Conservation (phyloP, 2,113 vertebrate species). For the Lepisosteus osseus region DNA sequence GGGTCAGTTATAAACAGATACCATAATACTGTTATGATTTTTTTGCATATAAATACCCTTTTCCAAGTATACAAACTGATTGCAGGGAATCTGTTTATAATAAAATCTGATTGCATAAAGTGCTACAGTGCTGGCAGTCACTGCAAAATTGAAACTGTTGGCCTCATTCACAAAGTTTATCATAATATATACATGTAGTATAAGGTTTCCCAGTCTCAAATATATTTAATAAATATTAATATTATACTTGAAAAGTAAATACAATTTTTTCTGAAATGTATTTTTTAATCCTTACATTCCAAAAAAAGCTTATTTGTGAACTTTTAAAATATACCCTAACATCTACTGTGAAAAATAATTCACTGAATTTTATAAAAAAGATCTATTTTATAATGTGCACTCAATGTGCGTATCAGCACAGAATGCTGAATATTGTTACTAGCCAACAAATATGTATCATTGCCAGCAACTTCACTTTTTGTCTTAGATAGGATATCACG, state of each 20-base stretch:
- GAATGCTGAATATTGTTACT: constrained; percentile 13
- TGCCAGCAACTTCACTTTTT: constrained; percentile 19
- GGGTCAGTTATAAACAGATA: constrained; percentile 18
- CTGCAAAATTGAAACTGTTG: too few species aligned
- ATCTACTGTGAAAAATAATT: constrained; percentile 19
- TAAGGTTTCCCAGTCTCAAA: too few species aligned
- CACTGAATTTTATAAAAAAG: constrained; percentile 15
- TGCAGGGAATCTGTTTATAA: background rate
- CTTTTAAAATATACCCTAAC: background rate
- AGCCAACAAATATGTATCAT: constrained; percentile 35
- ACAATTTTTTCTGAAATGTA: too few species aligned
- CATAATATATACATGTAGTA: too few species aligned
- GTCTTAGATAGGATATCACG: constrained; percentile 19
- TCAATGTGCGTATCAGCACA: constrained; percentile 25
- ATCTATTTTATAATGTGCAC: constrained; percentile 19
- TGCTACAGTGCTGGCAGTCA: background rate
- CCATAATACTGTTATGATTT: constrained; percentile 5
- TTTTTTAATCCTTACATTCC: too few species aligned
- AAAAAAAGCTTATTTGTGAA: background rate
- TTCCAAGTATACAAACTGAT: constrained; percentile 2
- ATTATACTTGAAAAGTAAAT: too few species aligned
- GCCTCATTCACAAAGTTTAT: too few species aligned
- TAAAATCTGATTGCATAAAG: background rate
- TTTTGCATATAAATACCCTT: background rate
- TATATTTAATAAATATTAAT: too few species aligned